Conservation (phyloP, 2,113 vertebrate species). For the Monopterus albus region DNA sequence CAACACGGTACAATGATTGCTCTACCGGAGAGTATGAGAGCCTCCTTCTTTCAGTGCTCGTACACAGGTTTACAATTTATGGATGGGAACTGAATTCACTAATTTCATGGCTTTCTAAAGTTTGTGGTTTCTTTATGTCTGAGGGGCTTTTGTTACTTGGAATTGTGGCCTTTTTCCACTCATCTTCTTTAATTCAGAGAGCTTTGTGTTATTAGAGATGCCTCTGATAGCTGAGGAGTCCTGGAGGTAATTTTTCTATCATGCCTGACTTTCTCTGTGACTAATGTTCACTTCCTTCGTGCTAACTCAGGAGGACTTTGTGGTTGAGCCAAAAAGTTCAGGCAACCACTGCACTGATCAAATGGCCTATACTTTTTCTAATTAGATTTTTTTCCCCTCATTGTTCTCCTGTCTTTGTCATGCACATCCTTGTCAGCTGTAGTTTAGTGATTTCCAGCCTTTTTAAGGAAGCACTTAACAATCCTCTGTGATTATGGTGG, state of each 20-base stretch:
- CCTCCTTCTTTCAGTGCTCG: too few relatives aligned
- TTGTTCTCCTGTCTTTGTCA: background rate
- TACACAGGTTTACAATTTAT: too few relatives aligned
- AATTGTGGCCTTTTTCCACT: constrained; percentile 37
- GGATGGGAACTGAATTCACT: constrained; percentile 46
- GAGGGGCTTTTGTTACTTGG: constrained; percentile 10
- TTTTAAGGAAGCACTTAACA: too few relatives aligned
- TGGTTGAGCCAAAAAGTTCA: constrained; percentile 36
- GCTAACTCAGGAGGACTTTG: constrained; percentile 32
- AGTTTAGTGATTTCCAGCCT: background rate
- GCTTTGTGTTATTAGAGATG: constrained; percentile 53
- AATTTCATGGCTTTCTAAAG: constrained; percentile 29
- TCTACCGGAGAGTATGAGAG: too few relatives aligned
- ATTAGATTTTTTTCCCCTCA: background rate
- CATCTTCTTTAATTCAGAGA: constrained; percentile 43
- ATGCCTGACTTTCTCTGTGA: constrained; percentile 58
- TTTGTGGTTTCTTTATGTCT: constrained; percentile 29
- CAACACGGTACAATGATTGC: too few relatives aligned
- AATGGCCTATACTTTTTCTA: constrained; percentile 19
- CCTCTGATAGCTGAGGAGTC: constrained; percentile 51
- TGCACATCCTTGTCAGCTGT: background rate
- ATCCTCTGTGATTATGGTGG: too few relatives aligned
- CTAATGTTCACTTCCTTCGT: constrained; percentile 62
- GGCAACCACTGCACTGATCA: constrained; percentile 11
- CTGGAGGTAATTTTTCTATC: constrained; percentile 64